Evolutionary conservation across 2,113 vertebrate genomes (phyloP), one percentile per base, ranked within the genome.

Genomic region (Arvicanthis niloticus): DNA sequence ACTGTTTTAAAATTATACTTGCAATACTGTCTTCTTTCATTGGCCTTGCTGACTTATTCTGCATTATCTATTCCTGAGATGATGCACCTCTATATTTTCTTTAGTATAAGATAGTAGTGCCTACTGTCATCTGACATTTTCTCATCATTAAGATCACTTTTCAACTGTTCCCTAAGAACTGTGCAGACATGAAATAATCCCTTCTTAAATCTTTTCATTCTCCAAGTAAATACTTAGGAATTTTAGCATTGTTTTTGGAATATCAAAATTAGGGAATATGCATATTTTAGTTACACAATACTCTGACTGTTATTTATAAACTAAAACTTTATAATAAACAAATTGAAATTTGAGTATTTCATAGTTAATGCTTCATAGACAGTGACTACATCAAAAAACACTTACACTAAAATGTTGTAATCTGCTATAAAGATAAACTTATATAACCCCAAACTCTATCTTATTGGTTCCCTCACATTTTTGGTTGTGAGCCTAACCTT

Each of bases 1-100:
- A 93, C 84, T 95, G 91, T 97, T 97, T 97, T 97, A 65, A 97
- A 96, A 95, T 80, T 95, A 81, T 96, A 88, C 65, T 92, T 95
- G 85, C 82, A 97, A 96, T 96, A 73, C 80, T 93, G 97, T 94
- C n/a, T 95, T 91, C 89, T 94, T 95, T 58, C 87, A 37, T 62
- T 94, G 93, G 88, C 17, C 80, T 91, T 96, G 53, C 65, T 89
- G 88, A 81, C 94, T 96, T 97, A 68, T 60, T 94, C 53, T 81
- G 19, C 92, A 40, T 88, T 96, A 91, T 92, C 76, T 65, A 89
- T 88, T 96, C 42, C 70, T 48, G 92, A 75, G 95, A 70, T 96
- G 91, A 96, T 95, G 93, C 89, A 93, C 94, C 65, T 91, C 94
- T 94, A 76, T 91, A 85, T 94, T 97, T 97, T 90, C 42, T 87